A percentile compares a stretch with the other conserved stretches of the same genome.
phyloP scores from a whole-genome alignment of 2,113 vertebrate species.

The Tauraco erythrolophus region DNA sequence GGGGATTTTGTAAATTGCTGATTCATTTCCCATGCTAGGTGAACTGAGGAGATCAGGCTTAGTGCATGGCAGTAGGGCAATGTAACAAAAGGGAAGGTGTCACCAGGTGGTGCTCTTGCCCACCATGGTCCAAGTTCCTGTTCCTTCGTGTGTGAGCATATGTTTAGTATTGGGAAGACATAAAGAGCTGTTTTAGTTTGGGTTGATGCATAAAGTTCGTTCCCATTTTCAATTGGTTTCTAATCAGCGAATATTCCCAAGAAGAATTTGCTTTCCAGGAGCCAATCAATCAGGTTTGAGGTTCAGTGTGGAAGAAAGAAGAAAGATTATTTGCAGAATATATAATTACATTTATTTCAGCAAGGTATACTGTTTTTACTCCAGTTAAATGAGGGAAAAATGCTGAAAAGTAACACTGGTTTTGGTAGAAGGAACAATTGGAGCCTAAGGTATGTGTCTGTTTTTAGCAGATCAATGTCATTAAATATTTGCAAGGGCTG shows the following conservation, averaged over 20 bases:
- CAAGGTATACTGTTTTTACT: background rate
- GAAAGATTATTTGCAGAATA: background rate
- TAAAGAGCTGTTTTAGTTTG: background rate
- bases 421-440: background rate
- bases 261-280: background rate
- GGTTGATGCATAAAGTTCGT: background rate
- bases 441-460: background rate
- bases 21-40: background rate
- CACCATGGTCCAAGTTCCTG: background rate
- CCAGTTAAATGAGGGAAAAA: background rate
- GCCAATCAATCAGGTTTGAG: background rate
- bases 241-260: background rate
- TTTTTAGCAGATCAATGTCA: background rate
- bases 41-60: background rate
- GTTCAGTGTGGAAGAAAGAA: background rate
- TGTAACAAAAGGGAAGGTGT: background rate
- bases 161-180: background rate
- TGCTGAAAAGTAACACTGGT: background rate
- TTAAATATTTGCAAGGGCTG: background rate
- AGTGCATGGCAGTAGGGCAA: background rate
- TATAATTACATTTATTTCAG: background rate
- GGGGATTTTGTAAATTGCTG: background rate
- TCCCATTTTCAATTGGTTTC: background rate
- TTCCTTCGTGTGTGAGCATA: background rate
- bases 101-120: conserved; percentile 26